Conservation (phyloP, 2,113 vertebrate genomes). For the Myrmecobius fasciatus region DNA sequence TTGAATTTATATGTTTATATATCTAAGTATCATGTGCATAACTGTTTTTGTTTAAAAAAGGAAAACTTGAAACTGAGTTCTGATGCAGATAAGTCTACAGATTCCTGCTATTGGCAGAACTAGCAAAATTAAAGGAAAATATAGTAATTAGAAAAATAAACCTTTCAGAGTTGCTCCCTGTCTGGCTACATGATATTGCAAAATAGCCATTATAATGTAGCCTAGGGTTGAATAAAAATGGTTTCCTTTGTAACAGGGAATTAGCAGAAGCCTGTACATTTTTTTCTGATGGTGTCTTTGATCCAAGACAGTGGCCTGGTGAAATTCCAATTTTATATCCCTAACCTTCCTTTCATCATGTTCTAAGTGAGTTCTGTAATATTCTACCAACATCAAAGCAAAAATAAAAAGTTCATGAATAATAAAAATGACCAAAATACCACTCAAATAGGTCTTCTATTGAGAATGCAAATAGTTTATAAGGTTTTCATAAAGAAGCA, state of each 20-base stretch:
- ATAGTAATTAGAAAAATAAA: constrained; percentile 63
- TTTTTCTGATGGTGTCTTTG: constrained; percentile 80
- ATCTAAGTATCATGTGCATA: constrained; percentile 28
- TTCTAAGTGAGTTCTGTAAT: constrained; percentile 76
- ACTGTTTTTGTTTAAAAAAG: background rate
- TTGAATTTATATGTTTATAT: background rate
- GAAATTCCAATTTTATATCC: constrained; percentile 76
- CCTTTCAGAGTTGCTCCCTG: constrained; percentile 60
- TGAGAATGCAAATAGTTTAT: constrained; percentile 73
- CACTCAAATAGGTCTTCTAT: constrained; percentile 74
- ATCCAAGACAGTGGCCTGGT: constrained; percentile 71
- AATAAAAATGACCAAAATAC: constrained; percentile 72
- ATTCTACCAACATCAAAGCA: constrained; percentile 74
- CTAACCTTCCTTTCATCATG: constrained; percentile 79
- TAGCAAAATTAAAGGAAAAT: constrained; percentile 60
- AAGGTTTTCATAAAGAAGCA: constrained; percentile 56
- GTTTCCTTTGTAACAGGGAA: constrained; percentile 66
- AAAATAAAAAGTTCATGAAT: constrained; percentile 72
- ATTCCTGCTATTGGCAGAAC: constrained; percentile 1
- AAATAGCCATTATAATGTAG: constrained; percentile 63
- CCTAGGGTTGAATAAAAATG: constrained; percentile 67
- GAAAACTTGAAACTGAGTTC: constrained; percentile 25
- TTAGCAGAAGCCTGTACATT: constrained; percentile 68
- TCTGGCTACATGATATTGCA: constrained; percentile 47
- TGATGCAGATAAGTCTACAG: background rate